Evolutionary conservation across 2,113 vertebrate genomes (phyloP), one percentile per base, ranked within the genome.

Genomic region (Pristiophorus japonicus): DNA sequence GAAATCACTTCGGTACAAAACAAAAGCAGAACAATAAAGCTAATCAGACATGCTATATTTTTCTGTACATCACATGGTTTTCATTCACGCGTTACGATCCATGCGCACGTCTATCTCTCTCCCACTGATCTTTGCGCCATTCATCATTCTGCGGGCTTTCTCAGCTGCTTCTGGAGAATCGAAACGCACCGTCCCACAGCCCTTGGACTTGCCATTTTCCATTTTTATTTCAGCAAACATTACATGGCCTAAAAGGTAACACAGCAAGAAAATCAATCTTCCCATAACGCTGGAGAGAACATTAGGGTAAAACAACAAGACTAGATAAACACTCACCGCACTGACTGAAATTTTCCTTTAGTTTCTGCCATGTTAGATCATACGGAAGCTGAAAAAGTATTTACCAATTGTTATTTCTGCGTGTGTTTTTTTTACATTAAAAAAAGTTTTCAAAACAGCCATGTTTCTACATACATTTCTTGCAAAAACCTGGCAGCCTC

Each of bases 191-290:
- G 99, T 99, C 94, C 99, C 99, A 96, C 99, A 99, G 96, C 99
- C 99, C 97, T 99, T 99, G 81, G 99, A 99, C 97, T 98, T 99
- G 78, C 99, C 99, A 73, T 99, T 99, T 97, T 99, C 99, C 99
- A 99, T 99, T 98, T 99, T 99, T 97, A 99, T 99, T 97, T 99
- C 99, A 96, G 99, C 99, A 96, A 98, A 99, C 98, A 99, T 99
- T 96, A 99, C 99, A 97, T 99, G 98, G 97, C 99, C 99, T 99
- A 96, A 65, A 59, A 95, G 84, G 7, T 38, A 14, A 96, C 95
- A 97, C 7, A 90, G 1, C 96, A 97, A 97, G 95, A 65, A 97
- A 96, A 95, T 96, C 96, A 96, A 47, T 66, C 51, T 67, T 84
- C 4, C 16, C 30, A 27, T n/a, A 75, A 59, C 30, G 3, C 34